Evolutionary conservation across 2,797 vertebrate genomes (phyloP).

Genomic region (Poeciliopsis paucimaculata): DNA sequence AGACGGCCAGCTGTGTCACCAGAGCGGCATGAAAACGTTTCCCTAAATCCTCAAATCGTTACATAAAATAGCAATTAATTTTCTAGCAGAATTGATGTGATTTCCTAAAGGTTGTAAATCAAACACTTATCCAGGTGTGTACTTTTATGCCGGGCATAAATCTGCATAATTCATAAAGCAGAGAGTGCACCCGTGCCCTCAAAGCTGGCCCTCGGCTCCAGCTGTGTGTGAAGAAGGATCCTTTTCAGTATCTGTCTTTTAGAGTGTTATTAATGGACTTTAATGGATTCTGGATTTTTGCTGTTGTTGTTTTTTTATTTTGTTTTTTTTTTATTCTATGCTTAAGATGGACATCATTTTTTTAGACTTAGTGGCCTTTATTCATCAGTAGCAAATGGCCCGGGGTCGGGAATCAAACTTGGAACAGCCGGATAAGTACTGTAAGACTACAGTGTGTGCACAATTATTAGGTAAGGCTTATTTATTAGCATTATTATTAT

Average conservation of each 20-base stretch:
- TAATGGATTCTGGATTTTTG: not conserved
- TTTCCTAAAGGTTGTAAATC: slow-evolving; percentile 17
- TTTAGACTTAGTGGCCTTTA: not conserved
- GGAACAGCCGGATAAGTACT: not conserved
- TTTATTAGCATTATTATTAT: not conserved
- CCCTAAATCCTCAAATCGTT: not conserved
- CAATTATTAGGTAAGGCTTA: not conserved
- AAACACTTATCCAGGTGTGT: slow-evolving; percentile 3
- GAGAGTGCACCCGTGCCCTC: not conserved
- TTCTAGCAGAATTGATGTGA: not conserved
- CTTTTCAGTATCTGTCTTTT: not conserved
- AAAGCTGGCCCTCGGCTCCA: slow-evolving; percentile 1
- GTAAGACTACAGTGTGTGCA: not conserved
- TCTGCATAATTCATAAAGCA: slow-evolving; percentile 12
- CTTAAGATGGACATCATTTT: not conserved
- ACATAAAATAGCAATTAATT: not conserved
- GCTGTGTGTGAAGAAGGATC: slow-evolving; percentile 2
- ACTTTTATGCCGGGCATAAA: not conserved
- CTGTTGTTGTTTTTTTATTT: too few relatives aligned
- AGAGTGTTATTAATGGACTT: not conserved
- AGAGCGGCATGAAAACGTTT: not conserved
- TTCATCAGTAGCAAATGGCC: not conserved
- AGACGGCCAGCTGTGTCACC: not conserved
- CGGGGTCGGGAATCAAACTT: not conserved
- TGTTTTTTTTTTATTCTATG: not conserved